Evolutionary conservation across 2,888 invertebrate genomes (phyloP).

Genomic region (Limnephilus lunatus): DNA sequence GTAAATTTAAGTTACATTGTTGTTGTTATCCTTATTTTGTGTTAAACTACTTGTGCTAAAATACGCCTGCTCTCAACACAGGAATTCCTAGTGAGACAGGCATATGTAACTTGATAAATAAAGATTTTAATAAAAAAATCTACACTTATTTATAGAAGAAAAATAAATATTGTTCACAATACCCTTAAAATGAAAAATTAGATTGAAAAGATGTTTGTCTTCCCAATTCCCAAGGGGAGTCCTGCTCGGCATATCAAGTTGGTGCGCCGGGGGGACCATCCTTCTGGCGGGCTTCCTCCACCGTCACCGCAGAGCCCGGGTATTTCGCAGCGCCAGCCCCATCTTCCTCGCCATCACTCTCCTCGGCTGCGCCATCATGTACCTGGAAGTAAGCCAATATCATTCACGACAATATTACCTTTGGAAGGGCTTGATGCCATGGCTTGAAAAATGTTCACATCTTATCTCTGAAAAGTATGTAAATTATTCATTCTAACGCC

Average conservation of each 20-base stretch:
- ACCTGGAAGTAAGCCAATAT: slow-evolving; percentile 85
- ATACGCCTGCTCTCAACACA: too few species aligned
- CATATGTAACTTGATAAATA: too few species aligned
- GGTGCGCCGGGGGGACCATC: slow-evolving; percentile 88
- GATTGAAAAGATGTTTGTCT: neutral
- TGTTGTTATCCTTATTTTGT: too few species aligned
- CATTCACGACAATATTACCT: neutral
- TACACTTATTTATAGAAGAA: too few species aligned
- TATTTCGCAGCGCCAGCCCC: slow-evolving; percentile 95
- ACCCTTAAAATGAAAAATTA: neutral
- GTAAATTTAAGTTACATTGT: too few species aligned
- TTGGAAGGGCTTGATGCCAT: neutral
- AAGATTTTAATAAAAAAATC: too few species aligned
- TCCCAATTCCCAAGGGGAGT: slow-evolving; percentile 80
- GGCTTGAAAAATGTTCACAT: neutral
- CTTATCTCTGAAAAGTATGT: neutral
- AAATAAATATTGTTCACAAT: neutral
- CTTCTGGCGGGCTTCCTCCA: slow-evolving; percentile 88
- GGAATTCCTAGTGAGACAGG: too few species aligned
- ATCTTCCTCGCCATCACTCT: slow-evolving; percentile 94
- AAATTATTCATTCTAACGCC: neutral
- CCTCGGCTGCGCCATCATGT: slow-evolving; percentile 94
- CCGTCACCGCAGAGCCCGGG: slow-evolving; percentile 89
- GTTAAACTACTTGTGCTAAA: too few species aligned
- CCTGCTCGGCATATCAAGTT: slow-evolving; percentile 86